Base-by-base conservation (phyloP, 2,797 vertebrate genomes). In the Rhabdomys pumilio region DNA sequence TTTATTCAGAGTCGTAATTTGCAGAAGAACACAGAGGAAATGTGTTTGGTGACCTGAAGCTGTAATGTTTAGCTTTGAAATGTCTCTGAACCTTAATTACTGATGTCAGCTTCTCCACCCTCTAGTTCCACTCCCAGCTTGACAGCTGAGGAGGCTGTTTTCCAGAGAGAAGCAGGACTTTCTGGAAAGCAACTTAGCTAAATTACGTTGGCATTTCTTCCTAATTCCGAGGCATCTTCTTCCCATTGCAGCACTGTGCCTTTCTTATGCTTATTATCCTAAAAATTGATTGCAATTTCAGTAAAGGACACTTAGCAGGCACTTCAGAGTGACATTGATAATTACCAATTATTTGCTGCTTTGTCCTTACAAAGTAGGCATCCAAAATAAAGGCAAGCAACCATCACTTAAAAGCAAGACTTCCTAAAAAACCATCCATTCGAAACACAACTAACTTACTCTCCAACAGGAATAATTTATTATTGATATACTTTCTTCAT, bases 1-100 rank as follows among this genome's bases (percentile, higher is more conserved):
- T 89, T 44, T 92, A 53, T 53, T 80, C 38, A 90, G 75, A 92
- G 61, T 10, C 61, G 11, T 91, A 67, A 41, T 92, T 87, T 93
- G 79, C 4, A 65, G 47, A 55, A 75, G 67, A 90, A 76, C 24
- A 55, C 13, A 97, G 55, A 63, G 22, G 77, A 73, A 69, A 91
- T 61, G 53, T 88, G 59, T 90, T 95, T 34, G n/a, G 59, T 29
- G 55, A 83, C 50, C n/a, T 86, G 77, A 93, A 79, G 57, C 63
- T 38, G n/a, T 4, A 10, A 67, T 24, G 12, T 14, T 69, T 93
- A 83, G n/a, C 63, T 88, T 94, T 81, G 80, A 63, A 81, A 79
- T 77, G 38, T 67, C 29, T 73, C 47, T 50, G 61, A 77, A 47
- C 38, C 19, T 76, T 79, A 83, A 31, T 83, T 59, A 72, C 72